These are phyloP conservation scores for Drosophila putrida DNA, from an alignment of 2,888 invertebrate species.

Conservation along the genomic window DNA sequence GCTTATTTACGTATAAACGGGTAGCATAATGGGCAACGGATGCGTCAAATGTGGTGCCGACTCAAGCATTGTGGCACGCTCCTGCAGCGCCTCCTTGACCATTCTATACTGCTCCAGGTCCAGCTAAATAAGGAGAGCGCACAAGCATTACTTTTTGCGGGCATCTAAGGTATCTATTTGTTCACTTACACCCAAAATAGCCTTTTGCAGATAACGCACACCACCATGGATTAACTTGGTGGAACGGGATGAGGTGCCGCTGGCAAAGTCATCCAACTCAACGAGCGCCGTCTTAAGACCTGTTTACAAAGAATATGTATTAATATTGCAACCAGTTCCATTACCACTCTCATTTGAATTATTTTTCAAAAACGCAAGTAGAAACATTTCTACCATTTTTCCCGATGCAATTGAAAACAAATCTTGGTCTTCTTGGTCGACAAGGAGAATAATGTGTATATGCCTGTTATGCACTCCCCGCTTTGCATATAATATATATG, in stretches of 20 bases:
- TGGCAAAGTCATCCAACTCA: constrained; percentile 98
- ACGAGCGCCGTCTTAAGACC: constrained; percentile 96
- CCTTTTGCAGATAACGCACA: constrained; percentile 98
- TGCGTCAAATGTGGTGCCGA: constrained; percentile 98
- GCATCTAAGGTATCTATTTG: neutral
- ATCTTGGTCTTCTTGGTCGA: too few relatives aligned
- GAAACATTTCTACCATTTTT: too few relatives aligned
- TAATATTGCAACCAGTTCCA: neutral
- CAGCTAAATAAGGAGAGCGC: constrained; percentile 86
- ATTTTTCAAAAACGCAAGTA: too few relatives aligned
- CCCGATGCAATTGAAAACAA: too few relatives aligned
- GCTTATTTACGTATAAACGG: constrained; percentile 94
- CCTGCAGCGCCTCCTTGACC: constrained; percentile 99
- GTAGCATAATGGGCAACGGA: constrained; percentile 98
- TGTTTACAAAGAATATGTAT: constrained; percentile 5
- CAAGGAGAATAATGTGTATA: too few relatives aligned
- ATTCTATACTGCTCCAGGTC: constrained; percentile 99
- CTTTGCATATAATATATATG: too few relatives aligned
- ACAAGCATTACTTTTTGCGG: constrained; percentile 38
- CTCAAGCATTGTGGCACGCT: constrained; percentile 96
- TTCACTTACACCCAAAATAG: constrained; percentile 90
- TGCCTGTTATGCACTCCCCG: too few relatives aligned
- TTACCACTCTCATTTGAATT: too few relatives aligned
- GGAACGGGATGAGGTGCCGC: constrained; percentile 97
- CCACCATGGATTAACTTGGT: constrained; percentile 99